Conservation (phyloP, 2,113 vertebrate species). For the Xiphophorus couchianus region DNA sequence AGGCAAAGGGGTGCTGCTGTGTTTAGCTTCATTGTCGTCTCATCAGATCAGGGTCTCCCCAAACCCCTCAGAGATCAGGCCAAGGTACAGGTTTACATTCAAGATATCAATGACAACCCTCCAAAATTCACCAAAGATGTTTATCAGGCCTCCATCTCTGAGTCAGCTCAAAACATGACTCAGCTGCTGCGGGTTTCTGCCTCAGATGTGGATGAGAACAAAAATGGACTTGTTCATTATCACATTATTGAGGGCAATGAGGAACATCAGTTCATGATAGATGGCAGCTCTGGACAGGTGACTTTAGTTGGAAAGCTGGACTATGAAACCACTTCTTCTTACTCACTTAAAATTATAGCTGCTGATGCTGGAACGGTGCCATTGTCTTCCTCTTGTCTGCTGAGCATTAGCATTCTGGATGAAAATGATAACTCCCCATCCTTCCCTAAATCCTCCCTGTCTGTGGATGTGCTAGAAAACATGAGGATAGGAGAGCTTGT, state of each 20-base stretch:
- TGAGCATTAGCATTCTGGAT: slow-evolving; percentile 91
- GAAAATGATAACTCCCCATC: slow-evolving; percentile 96
- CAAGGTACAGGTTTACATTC: slow-evolving; percentile 93
- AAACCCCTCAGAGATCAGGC: slow-evolving; percentile 95
- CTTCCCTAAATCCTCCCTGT: slow-evolving; percentile 88
- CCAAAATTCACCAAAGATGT: slow-evolving; percentile 96
- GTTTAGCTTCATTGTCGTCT: slow-evolving; percentile 89
- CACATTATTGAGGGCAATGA: slow-evolving; percentile 89
- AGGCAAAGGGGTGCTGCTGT: slow-evolving; percentile 89
- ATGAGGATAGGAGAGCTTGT: slow-evolving; percentile 96
- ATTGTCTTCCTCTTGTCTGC: slow-evolving; percentile 88
- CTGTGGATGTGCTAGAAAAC: slow-evolving; percentile 93
- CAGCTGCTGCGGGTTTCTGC: slow-evolving; percentile 93
- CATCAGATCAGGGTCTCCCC: slow-evolving; percentile 94
- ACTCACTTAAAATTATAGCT: slow-evolving; percentile 90
- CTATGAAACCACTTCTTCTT: slow-evolving; percentile 89
- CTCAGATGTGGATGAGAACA: slow-evolving; percentile 94
- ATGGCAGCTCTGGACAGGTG: slow-evolving; percentile 88
- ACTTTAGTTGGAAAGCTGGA: slow-evolving; percentile 92
- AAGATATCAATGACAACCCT: slow-evolving; percentile 95
- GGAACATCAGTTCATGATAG: slow-evolving; percentile 89
- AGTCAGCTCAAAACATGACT: slow-evolving; percentile 89
- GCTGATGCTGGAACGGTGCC: slow-evolving; percentile 85
- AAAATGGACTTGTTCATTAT: slow-evolving; percentile 90
- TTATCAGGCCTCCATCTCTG: slow-evolving; percentile 95